phyloP scores from a whole-genome alignment of 2,888 invertebrate genomes.

The Morpho deidamia region DNA sequence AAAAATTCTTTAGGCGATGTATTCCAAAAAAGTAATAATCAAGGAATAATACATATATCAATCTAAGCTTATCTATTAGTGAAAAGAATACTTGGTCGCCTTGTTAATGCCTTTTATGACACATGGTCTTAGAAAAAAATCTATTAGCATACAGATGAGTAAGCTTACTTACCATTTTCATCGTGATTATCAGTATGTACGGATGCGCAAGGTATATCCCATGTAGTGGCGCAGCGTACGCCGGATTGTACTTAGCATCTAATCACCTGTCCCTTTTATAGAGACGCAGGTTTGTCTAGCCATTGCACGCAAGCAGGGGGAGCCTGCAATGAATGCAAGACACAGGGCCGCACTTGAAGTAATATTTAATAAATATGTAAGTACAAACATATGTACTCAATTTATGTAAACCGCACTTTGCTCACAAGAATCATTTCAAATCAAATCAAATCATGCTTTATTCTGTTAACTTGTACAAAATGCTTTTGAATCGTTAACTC shows the following conservation, averaged over 20 bases:
- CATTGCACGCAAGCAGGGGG: conserved; percentile 65
- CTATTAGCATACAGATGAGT: conserved; percentile 1
- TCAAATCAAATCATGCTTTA: too few relatives aligned
- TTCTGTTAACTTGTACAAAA: too few relatives aligned
- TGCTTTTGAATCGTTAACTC: too few relatives aligned
- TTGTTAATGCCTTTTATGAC: neutral
- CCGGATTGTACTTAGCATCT: conserved; percentile 67
- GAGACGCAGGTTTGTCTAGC: conserved; percentile 72
- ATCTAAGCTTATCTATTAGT: neutral
- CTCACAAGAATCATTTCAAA: too few relatives aligned
- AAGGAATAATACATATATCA: too few relatives aligned
- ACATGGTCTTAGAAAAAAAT: neutral
- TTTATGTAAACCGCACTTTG: neutral
- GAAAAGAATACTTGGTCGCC: neutral
- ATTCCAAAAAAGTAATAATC: too few relatives aligned
- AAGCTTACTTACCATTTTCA: conserved; percentile 53
- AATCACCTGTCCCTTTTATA: conserved; percentile 77
- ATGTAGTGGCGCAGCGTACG: conserved; percentile 60
- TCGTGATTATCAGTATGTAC: conserved; percentile 34
- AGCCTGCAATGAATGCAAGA: conserved; percentile 55
- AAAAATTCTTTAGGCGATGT: too few relatives aligned
- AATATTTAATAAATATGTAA: neutral
- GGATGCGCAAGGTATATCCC: conserved; percentile 44
- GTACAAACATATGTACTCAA: neutral
- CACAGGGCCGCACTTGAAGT: conserved; percentile 51